Evolutionary conservation across 1,140 invertebrate species (phyloP).

Genomic region (Saccostrea cuccullata): DNA sequence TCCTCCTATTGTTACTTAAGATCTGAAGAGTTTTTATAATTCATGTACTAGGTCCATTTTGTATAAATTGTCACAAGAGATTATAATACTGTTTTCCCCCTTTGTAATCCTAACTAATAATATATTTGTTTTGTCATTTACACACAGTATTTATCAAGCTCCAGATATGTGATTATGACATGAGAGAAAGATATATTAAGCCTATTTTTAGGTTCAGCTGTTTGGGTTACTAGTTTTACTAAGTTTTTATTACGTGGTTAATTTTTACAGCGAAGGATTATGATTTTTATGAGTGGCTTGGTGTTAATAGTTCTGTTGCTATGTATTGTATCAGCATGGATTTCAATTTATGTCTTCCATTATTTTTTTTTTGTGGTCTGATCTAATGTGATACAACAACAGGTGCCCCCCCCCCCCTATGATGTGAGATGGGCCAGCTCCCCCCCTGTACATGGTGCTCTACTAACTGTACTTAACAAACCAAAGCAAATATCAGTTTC

Average conservation of each 20-base stretch:
- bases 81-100: conserved; percentile 18
- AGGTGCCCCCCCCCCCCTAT: not conserved
- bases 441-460: conserved; percentile 17
- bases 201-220: conserved; percentile 12
- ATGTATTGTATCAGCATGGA: not conserved
- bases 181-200: not conserved
- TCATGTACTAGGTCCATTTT: conserved; percentile 30
- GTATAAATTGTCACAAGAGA: conserved; percentile 28
- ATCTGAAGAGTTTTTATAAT: conserved; percentile 4
- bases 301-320: conserved; percentile 5
- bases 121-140: conserved; percentile 19
- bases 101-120: conserved; percentile 15
- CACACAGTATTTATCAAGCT: conserved; percentile 35
- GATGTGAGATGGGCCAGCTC: not conserved
- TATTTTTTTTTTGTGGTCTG: not conserved
- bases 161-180: conserved; percentile 18
- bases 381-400: not conserved
- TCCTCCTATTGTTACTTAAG: not conserved
- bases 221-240: not conserved
- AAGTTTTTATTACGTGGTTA: not conserved
- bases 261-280: not conserved
- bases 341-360: conserved; percentile 24
- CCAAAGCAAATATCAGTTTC: conserved; percentile 33
- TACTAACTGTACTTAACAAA: conserved; percentile 25
- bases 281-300: not conserved